Percentiles rank a stretch among this genome's conserved stretches.
phyloP scores from a whole-genome alignment of 2,888 invertebrate species.

The Pseudococcus viburni region DNA sequence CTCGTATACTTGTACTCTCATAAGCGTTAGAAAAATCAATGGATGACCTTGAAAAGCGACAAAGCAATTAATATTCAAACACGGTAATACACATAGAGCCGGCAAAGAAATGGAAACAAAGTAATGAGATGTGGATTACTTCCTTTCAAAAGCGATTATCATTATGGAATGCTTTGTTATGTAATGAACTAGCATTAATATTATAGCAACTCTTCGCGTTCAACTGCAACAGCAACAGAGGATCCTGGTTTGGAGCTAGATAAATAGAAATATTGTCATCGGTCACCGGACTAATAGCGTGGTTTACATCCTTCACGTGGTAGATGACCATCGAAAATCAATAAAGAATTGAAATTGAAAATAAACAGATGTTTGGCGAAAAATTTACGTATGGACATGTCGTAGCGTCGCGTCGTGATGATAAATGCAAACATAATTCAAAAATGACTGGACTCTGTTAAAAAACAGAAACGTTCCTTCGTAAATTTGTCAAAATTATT shows the following conservation, averaged over 20 bases:
- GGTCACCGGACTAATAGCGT: not conserved
- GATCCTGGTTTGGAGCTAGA: not conserved
- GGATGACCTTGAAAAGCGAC: conserved; percentile 10
- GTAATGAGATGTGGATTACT: conserved; percentile 33
- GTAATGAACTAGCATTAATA: conserved; percentile 21
- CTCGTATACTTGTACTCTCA: too few relatives aligned
- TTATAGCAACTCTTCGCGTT: not conserved
- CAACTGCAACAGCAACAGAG: not conserved
- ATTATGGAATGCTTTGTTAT: conserved; percentile 25
- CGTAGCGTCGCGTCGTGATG: not conserved
- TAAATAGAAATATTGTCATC: not conserved
- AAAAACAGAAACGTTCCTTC: not conserved
- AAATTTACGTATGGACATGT: not conserved
- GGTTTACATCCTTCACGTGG: not conserved
- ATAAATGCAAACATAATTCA: not conserved
- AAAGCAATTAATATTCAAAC: conserved; percentile 43
- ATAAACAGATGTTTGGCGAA: not conserved
- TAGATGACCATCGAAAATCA: not conserved
- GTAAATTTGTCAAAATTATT: not conserved
- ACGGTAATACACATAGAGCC: not conserved
- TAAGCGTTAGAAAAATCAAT: not conserved
- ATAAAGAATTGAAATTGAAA: not conserved
- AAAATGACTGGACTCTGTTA: not conserved
- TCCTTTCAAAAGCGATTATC: conserved; percentile 2
- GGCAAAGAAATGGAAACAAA: conserved; percentile 1